Base-by-base conservation (phyloP, 2,797 vertebrate genomes). In the Sus cebifrons region DNA sequence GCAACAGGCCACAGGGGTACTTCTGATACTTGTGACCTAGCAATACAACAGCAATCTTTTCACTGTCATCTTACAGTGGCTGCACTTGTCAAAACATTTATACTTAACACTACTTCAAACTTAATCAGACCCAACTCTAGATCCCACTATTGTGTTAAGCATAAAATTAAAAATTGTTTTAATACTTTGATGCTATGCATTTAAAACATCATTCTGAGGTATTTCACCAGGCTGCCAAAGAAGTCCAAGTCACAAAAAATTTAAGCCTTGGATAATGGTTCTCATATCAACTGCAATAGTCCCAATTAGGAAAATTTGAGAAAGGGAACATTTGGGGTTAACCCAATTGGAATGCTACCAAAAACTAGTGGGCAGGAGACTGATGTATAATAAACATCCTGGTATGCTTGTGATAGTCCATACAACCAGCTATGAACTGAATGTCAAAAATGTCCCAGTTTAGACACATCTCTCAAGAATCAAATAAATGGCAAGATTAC, bases 51-150 rank as follows among this genome's bases (percentile, higher is more conserved):
- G 68, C 89, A 96, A 74, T 75, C 32, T 86, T 86, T 86, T 79
- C 68, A 62, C 0, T 29, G 40, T 86, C 29, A 68, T 58, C 40
- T 70, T 84, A 94, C 36, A 93, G 21, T 89, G 36, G 11, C 4
- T 86, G 20, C 29, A 96, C 20, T 73, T 94, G 78, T 87, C 77
- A 84, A 95, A 97, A 96, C 87, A 17, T 60, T 89, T 92, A 84
- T n/a, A 96, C 1, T 77, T 32, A 90, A 62, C 78, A 86, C 40
- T 40, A 94, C 49, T 89, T 85, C 11, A n/a, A 77, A 90, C 64
- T 91, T 83, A 95, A 87, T 60, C 58, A 58, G 36, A 89, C 71
- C 15, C 58, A 94, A 89, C 21, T 89, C 32, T 60, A 67, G 40
- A 95, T 75, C 60, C 18, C 82, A 17, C 36, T 60, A 77, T 21